Evolutionary conservation across 2,888 invertebrate species (phyloP), one percentile per base, ranked within the genome.

Genomic region (Cyrtodaria siliqua): DNA sequence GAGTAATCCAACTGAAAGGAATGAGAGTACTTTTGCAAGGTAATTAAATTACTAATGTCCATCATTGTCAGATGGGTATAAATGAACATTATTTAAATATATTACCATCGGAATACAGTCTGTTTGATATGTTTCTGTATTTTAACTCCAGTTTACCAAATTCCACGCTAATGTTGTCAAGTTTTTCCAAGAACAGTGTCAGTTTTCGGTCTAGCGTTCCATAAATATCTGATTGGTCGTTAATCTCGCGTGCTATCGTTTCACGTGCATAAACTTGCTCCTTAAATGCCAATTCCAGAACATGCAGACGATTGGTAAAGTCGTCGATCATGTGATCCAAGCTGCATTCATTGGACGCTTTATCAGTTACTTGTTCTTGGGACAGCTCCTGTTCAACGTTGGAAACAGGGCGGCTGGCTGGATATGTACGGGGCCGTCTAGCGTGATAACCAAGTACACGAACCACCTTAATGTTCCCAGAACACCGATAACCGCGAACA

Each of bases 241-340:
- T 85, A n/a, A 88, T 85, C 55, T 87, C 88, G 16, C 83, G 79
- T 20, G 86, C 87, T 23, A 89, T 86, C 6, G 81, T 72, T 60
- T 87, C 88, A 9, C 88, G 75, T 6, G 86, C 88, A 29, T 80
- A 79, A 2, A 87, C 87, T 70, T 90, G 89, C 56, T 90, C 89
- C 47, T 89, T 89, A 77, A 89, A 89, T 1, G 89, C 88, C 71
- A 86, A 83, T 76, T 90, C 90, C 29, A 89, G 75, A 8, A 87
- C 71, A 12, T 87, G 87, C 14, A 90, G 79, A 12, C 88, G 80
- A 57, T 88, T 85, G 60, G 86, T 79, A 38, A 90, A 62, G 55
- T 89, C 89, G 18, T 86, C 83, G 60, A 89, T 78, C 29, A 87
- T 85, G 62, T 71, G 62, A 67, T 52, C 78, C 59, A 71, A 72